Base-by-base conservation (phyloP, 2,888 invertebrate genomes). In the Cynaeus angustus region DNA sequence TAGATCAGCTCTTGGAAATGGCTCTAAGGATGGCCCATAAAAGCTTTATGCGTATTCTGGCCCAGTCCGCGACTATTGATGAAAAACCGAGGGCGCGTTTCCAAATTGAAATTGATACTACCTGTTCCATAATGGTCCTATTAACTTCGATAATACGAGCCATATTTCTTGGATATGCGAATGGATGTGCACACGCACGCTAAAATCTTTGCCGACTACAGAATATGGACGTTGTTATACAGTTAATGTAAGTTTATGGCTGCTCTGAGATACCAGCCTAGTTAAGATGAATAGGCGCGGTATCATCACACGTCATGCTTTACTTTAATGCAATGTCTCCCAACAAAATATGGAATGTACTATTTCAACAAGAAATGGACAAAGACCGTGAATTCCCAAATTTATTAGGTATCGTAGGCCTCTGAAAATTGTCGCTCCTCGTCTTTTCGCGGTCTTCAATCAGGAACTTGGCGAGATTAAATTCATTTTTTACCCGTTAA, bases 231-330 rank as follows among this genome's bases (percentile, higher is more conserved):
- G 73, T 75, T 73, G 73, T 76, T 74, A 72, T 67, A 62, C 73
- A 72, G 70, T 76, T 78, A 80, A 80, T 80, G 74, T 76, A 78
- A 80, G 73, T 80, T 80, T 80, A 80, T 79, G 76, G 78, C 72
- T 74, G 77, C 73, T 72, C 73, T 72, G 78, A 78, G 78, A 77
- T 70, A 72, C 58, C 68, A 61, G 46, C 53, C 50, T 72, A 74
- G 77, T 78, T 77, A 75, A 78, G 77, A 78, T 75, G 75, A 74
- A 77, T 77, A 72, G 76, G 73, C 45, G 67, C 59, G 67, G 73
- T 67, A 74, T 75, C 75, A 75, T 75, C 75, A 75, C 76, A 76
- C 68, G 75, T 75, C 75, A 75, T 75, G 76, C 74, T 75, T 71
- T 76, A 78, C 77, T 75, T 75, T 77, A 77, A 77, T 76, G 75